A percentile compares a stretch with the other conserved stretches of the same genome.
Conservation (phyloP, 2,888 invertebrate species). For the Steinernema hermaphroditum region DNA sequence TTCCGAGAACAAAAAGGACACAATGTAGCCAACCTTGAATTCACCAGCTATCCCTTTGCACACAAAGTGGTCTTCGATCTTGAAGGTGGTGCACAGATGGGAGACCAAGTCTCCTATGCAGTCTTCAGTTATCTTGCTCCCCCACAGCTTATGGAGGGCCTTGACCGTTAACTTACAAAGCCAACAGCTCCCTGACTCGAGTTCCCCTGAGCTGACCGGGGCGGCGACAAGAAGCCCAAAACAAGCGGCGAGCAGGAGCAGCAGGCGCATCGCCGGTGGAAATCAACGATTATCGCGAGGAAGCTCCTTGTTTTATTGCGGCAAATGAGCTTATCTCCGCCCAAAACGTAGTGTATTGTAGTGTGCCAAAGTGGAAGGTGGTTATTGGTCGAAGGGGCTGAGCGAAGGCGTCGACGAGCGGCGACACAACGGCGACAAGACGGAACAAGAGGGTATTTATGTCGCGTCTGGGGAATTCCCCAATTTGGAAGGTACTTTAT, state of each 20-base stretch:
- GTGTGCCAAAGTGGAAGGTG: too few species aligned
- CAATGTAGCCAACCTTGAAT: slow-evolving; percentile 42
- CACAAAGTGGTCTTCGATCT: slow-evolving; percentile 55
- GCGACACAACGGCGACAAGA: too few species aligned
- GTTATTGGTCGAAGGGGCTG: too few species aligned
- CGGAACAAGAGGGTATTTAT: too few species aligned
- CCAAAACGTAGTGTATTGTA: too few species aligned
- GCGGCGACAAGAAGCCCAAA: neutral
- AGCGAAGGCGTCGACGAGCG: too few species aligned
- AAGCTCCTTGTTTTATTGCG: too few species aligned
- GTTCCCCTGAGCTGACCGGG: neutral
- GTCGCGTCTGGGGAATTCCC: too few species aligned
- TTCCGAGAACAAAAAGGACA: neutral
- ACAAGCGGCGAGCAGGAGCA: neutral
- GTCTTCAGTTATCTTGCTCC: slow-evolving; percentile 47
- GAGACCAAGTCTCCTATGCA: slow-evolving; percentile 38
- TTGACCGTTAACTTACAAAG: slow-evolving; percentile 44
- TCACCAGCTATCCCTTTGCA: slow-evolving; percentile 51
- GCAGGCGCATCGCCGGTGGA: slow-evolving; percentile 11
- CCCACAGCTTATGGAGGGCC: slow-evolving; percentile 46
- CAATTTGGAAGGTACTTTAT: too few species aligned
- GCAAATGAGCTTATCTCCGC: too few species aligned
- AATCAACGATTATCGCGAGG: neutral
- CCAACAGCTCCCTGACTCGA: slow-evolving; percentile 37
- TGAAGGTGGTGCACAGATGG: slow-evolving; percentile 48